Percentiles rank a stretch among this genome's conserved stretches.
Conservation (phyloP, 2,888 invertebrate species). For the Hypercompe scribonia region DNA sequence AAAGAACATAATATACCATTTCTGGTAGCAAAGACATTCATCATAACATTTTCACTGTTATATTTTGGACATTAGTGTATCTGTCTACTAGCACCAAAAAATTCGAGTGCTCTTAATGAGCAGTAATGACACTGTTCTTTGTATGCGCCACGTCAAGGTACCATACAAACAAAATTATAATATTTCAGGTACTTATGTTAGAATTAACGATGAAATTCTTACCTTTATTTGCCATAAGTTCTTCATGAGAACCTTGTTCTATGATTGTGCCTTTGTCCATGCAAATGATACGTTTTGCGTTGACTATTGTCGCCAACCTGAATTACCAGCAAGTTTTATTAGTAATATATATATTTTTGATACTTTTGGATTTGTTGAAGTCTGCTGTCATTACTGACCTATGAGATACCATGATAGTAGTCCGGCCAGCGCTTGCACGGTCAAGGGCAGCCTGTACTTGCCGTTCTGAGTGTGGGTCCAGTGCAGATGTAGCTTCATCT, state of each 20-base stretch:
- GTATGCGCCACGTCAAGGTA: not conserved
- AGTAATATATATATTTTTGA: not conserved
- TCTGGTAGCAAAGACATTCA: no score
- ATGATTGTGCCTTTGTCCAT: constrained; percentile 90
- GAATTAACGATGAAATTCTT: constrained; percentile 44
- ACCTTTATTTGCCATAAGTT: constrained; percentile 89
- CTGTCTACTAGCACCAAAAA: no score
- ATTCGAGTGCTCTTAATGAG: no score
- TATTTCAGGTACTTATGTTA: not conserved
- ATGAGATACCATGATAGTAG: constrained; percentile 91
- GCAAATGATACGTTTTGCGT: constrained; percentile 90
- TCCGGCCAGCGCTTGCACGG: constrained; percentile 89
- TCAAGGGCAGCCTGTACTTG: constrained; percentile 93
- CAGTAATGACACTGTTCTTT: no score
- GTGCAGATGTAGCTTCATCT: constrained; percentile 94
- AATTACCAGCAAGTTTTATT: constrained; percentile 22
- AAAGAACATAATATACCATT: no score
- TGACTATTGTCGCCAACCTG: constrained; percentile 90
- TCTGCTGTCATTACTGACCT: constrained; percentile 60
- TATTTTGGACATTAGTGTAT: no score
- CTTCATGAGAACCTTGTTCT: constrained; percentile 91
- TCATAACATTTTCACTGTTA: no score
- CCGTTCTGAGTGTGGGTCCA: constrained; percentile 93
- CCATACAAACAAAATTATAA: not conserved
- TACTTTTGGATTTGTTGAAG: not conserved